Evolutionary conservation across 2,888 invertebrate species (phyloP).

Genomic region (Sarcophaga variegata): DNA sequence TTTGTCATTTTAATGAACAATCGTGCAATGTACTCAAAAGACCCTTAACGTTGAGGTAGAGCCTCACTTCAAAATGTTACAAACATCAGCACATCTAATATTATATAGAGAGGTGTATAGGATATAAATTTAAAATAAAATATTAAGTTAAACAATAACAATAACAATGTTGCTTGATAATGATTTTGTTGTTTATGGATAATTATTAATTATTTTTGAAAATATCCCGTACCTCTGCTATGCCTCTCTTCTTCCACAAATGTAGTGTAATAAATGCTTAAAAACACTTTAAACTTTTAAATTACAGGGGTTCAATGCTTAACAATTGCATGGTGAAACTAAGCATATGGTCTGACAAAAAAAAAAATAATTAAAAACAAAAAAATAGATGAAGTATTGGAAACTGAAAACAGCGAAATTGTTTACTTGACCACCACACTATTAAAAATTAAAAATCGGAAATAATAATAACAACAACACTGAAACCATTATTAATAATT

Average conservation of each 20-base stretch:
- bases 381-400: constrained; percentile 21
- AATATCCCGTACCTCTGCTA: neutral
- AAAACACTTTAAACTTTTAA: constrained; percentile 15
- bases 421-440: constrained; percentile 30
- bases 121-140: constrained; percentile 1
- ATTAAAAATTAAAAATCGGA: constrained; percentile 28
- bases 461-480: neutral
- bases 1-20: too few species aligned
- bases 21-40: too few species aligned
- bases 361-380: constrained; percentile 16
- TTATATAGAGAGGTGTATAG: too few species aligned
- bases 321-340: constrained; percentile 31
- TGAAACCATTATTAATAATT: neutral
- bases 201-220: constrained; percentile 52
- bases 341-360: constrained; percentile 11
- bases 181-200: constrained; percentile 1
- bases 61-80: too few species aligned
- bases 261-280: constrained; percentile 1
- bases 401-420: constrained; percentile 11
- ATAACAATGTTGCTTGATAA: constrained; percentile 3
- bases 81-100: too few species aligned
- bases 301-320: constrained; percentile 18
- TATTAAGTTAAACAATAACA: constrained; percentile 1
- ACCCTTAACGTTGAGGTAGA: too few species aligned
- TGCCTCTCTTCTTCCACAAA: constrained; percentile 16